phyloP scores from a whole-genome alignment of 2,797 vertebrate species.

The Apogon hyalosoma region DNA sequence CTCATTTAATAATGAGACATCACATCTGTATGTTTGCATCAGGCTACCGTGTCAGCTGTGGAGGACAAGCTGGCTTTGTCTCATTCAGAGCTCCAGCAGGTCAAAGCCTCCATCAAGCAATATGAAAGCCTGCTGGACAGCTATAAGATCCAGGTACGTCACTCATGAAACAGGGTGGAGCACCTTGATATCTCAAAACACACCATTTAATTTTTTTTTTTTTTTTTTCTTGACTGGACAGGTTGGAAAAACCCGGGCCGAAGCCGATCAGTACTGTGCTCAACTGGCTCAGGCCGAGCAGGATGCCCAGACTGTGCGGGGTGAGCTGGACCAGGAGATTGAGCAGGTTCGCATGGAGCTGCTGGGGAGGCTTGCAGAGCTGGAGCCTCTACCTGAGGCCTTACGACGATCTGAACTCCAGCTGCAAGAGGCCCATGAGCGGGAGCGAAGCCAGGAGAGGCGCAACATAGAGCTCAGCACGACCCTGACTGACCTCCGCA shows the following conservation, averaged over 20 bases:
- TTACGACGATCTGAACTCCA: constrained; percentile 85
- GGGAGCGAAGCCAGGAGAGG: constrained; percentile 86
- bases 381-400: constrained; percentile 91
- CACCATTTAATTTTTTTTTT: background rate
- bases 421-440: constrained; percentile 89
- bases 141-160: constrained; percentile 90
- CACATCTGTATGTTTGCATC: constrained; percentile 8
- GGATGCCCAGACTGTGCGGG: constrained; percentile 82
- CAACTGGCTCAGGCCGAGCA: constrained; percentile 85
- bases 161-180: background rate
- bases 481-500: constrained; percentile 86
- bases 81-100: constrained; percentile 89
- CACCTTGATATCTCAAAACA: background rate
- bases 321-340: constrained; percentile 86
- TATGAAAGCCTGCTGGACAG: constrained; percentile 91
- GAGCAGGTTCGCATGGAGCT: constrained; percentile 87
- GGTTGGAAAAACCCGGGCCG: constrained; percentile 87
- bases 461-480: constrained; percentile 86
- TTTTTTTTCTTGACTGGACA: constrained; percentile 45
- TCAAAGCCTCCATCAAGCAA: constrained; percentile 88
- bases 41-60: constrained; percentile 84
- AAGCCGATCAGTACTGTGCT: constrained; percentile 87
- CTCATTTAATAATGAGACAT: constrained; percentile 16
- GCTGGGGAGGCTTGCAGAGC: constrained; percentile 84
- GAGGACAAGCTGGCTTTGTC: constrained; percentile 89